Base-by-base conservation (phyloP, 2,888 invertebrate species). In the Agriopis leucophaearia region DNA sequence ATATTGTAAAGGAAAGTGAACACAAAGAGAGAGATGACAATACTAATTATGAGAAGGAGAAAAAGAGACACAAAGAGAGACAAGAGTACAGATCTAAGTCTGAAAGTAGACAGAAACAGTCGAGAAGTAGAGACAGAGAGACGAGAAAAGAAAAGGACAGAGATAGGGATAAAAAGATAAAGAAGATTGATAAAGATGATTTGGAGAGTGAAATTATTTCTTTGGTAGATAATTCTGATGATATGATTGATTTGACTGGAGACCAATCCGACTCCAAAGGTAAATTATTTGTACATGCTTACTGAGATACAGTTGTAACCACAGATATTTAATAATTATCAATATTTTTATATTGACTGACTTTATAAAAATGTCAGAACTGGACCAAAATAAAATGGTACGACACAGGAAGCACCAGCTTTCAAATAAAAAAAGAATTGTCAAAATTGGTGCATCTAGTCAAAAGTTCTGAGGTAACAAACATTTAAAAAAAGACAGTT, bases 201-300 rank as follows among this genome's bases (percentile, higher is more conserved):
- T 63, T 87, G 74, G 87, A 87, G 54, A 87, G 73, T 48, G 94
- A 93, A 74, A 86, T 94, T 10, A 94, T 94, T 69, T 90, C 90
- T 0, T 76, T 94, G 58, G 94, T 88, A 47, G 94, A 94, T 67
- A 90, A 91, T 76, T 88, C 89, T 0, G 88, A 92, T 74, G 95
- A 95, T 74, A 89, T 95, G 83, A 95, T 95, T 51, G 95, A 95
- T 82, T 85, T 95, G 74, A 95, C 95, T 0, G 95, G 94, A 5
- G 95, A 95, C 18, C 83, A 83, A 44, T 88, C 94, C 0, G 95
- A 95, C 81, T 88, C 92, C 12, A 94, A 90, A 86, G 89, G 93
- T 93, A 67, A 12, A 16, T 0, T 13, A 27, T 27, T 27, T 1
- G 27, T 27, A 27, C 27, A 27, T 27, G 27, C 27, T 27, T 1